These are phyloP conservation scores for Laterallus jamaicensis DNA, from an alignment of 2,113 vertebrate genomes.

Conservation along the genomic window DNA sequence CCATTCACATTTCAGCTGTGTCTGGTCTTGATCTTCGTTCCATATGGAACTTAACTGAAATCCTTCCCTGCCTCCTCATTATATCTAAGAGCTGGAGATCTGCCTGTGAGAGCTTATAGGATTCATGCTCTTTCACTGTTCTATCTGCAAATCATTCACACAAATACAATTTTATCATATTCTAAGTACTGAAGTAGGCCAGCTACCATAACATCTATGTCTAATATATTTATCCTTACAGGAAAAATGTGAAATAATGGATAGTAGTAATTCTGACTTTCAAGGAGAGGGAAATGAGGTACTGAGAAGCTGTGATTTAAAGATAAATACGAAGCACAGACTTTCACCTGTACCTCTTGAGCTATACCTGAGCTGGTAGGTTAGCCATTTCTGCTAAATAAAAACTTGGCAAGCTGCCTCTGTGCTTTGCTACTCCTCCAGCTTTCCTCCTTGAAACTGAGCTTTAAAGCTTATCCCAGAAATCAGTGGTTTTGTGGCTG, in stretches of 20 bases:
- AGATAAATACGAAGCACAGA: background rate
- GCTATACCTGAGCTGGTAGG: background rate
- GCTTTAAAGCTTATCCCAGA: background rate
- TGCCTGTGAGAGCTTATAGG: background rate
- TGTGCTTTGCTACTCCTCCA: background rate
- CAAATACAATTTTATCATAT: background rate
- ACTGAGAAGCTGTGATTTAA: background rate
- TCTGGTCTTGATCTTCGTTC: conserved; percentile 39
- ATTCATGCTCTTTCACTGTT: background rate
- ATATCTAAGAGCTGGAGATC: background rate
- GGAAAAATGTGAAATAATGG: background rate
- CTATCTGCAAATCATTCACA: background rate
- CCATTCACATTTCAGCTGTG: background rate
- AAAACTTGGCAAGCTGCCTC: background rate
- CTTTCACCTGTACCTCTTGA: background rate
- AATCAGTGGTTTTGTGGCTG: background rate
- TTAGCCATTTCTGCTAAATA: background rate
- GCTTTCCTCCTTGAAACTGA: background rate
- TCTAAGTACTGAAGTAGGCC: background rate
- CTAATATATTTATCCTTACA: background rate
- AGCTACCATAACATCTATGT: background rate
- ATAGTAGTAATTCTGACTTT: background rate
- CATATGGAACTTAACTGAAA: conserved; percentile 14
- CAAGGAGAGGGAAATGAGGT: background rate
- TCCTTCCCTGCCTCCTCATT: background rate